Conservation (phyloP, 2,797 vertebrate genomes). For the Urosaurus nigricauda region DNA sequence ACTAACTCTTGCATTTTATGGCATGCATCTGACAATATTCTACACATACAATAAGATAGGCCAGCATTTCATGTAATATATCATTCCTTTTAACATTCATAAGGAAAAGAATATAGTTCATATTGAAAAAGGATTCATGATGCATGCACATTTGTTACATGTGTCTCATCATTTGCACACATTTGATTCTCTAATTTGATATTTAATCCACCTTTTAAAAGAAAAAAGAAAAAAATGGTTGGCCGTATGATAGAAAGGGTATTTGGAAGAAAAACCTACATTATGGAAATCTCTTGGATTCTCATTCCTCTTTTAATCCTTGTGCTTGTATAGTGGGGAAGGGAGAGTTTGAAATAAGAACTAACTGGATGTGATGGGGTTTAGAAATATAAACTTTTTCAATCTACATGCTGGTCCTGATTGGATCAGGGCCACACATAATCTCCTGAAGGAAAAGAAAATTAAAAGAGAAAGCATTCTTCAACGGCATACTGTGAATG, state of each 20-base stretch:
- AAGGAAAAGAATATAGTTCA: background rate
- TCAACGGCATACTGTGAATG: no score
- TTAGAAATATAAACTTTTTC: no score
- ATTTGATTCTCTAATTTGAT: background rate
- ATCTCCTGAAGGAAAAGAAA: no score
- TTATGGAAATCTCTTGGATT: background rate
- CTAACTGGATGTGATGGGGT: no score
- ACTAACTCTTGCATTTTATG: background rate
- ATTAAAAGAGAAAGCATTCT: no score
- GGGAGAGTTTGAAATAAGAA: no score
- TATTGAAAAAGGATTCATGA: background rate
- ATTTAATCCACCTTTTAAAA: background rate
- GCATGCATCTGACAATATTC: slow-evolving; percentile 2
- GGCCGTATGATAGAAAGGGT: background rate
- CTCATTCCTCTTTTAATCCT: no score
- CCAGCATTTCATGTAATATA: background rate
- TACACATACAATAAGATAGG: background rate
- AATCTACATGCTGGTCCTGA: no score
- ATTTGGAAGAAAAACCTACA: background rate
- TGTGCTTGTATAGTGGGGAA: no score
- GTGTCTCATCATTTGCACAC: background rate
- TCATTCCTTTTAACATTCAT: background rate
- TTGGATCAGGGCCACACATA: no score
- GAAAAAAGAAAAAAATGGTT: no score
- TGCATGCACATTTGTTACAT: background rate